phyloP scores from a whole-genome alignment of 2,113 vertebrate species.

The Theristicus caerulescens region DNA sequence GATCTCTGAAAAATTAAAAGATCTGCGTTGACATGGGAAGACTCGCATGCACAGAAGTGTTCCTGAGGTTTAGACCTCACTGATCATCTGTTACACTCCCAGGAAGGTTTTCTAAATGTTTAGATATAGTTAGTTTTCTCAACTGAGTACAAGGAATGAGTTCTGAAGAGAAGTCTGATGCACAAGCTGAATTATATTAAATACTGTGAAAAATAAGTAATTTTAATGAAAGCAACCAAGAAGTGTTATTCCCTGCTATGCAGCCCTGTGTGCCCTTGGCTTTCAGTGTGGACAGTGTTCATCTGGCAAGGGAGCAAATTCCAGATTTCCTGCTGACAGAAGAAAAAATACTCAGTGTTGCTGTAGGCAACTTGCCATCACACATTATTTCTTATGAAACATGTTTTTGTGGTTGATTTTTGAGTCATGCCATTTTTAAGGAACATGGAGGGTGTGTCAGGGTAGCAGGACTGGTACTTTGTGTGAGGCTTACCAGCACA shows the following conservation, averaged over 20 bases:
- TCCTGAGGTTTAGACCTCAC: slow-evolving; percentile 18
- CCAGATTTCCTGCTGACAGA: slow-evolving; percentile 49
- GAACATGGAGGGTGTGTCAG: not conserved
- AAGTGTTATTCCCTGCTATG: not conserved
- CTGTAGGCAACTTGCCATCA: slow-evolving; percentile 30
- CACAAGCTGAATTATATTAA: not conserved
- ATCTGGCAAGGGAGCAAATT: slow-evolving; percentile 27
- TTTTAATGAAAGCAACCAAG: not conserved
- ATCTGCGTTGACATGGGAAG: not conserved
- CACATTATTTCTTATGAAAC: slow-evolving; percentile 56
- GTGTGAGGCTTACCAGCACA: not conserved
- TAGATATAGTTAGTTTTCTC: slow-evolving; percentile 22
- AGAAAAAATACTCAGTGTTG: slow-evolving; percentile 34
- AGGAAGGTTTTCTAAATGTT: slow-evolving; percentile 8
- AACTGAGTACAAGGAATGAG: not conserved
- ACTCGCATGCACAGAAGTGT: not conserved
- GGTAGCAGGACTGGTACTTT: not conserved
- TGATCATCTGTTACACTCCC: not conserved
- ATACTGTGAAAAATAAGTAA: not conserved
- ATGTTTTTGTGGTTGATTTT: slow-evolving; percentile 42
- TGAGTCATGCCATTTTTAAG: slow-evolving; percentile 4
- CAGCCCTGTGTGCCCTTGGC: not conserved
- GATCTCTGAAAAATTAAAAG: not conserved
- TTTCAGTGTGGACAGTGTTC: not conserved
- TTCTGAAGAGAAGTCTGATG: not conserved